Conservation (phyloP, 2,113 vertebrate species). For the Orcinus orca region DNA sequence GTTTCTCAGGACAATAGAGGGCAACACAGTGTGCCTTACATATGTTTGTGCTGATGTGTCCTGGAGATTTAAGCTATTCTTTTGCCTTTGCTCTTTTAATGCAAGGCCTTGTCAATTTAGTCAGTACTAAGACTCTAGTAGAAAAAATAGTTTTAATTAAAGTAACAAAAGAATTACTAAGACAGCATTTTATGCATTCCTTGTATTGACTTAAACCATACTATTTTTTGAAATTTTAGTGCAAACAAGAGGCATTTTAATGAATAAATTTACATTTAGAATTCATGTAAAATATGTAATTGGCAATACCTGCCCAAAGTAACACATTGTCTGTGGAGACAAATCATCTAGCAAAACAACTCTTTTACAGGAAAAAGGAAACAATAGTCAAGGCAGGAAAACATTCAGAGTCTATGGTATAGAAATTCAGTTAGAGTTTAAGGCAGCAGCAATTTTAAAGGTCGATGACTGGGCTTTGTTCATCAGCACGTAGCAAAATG, state of each 20-base stretch:
- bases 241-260: conserved; percentile 18
- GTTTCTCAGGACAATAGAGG: neutral
- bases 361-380: conserved; percentile 15
- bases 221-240: neutral
- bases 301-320: neutral
- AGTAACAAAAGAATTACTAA: conserved; percentile 32
- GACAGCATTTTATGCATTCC: neutral
- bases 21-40: neutral
- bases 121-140: neutral
- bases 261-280: conserved; percentile 19
- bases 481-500: conserved; percentile 27
- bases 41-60: neutral
- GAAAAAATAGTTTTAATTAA: conserved; percentile 51
- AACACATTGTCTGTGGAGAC: neutral
- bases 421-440: neutral
- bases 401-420: neutral
- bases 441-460: conserved; percentile 4
- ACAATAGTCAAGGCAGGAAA: neutral
- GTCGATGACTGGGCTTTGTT: conserved; percentile 49
- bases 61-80: neutral
- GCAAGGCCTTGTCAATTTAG: neutral
- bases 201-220: conserved; percentile 7
- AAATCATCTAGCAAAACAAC: neutral
- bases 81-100: neutral
- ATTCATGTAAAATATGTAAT: neutral